Conservation (phyloP, 2,888 invertebrate genomes). For the Ceraclea dissimilis region DNA sequence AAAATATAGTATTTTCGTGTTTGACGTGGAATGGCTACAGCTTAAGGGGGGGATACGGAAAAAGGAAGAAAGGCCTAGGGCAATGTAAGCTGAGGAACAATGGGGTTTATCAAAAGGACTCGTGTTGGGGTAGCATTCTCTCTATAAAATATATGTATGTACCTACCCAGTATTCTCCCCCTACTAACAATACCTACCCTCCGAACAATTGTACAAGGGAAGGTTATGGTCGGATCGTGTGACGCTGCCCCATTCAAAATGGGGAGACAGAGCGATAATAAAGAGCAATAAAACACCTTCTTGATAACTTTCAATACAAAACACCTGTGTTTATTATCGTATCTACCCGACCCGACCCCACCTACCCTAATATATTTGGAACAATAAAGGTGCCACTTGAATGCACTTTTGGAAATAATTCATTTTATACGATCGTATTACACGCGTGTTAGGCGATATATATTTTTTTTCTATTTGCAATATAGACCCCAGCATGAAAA, state of each 20-base stretch:
- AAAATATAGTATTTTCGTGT: no score
- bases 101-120: neutral
- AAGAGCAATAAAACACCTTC: conserved; percentile 1
- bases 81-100: conserved; percentile 9
- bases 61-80: conserved; percentile 8
- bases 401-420: conserved; percentile 1
- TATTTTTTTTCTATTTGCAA: no score
- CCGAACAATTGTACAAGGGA: conserved; percentile 4
- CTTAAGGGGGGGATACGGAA: neutral
- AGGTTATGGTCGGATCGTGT: conserved; percentile 13
- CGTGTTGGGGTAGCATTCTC: conserved; percentile 1
- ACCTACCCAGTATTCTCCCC: neutral
- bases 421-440: neutral
- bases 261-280: neutral
- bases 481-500: no score
- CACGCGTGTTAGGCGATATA: neutral
- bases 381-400: neutral
- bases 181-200: neutral
- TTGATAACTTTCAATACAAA: neutral
- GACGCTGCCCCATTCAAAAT: neutral
- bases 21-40: neutral
- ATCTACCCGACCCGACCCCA: no score
- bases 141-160: neutral
- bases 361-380: neutral
- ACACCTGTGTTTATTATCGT: neutral